phyloP scores from a whole-genome alignment of 2,113 vertebrate genomes.

The Micromys minutus region DNA sequence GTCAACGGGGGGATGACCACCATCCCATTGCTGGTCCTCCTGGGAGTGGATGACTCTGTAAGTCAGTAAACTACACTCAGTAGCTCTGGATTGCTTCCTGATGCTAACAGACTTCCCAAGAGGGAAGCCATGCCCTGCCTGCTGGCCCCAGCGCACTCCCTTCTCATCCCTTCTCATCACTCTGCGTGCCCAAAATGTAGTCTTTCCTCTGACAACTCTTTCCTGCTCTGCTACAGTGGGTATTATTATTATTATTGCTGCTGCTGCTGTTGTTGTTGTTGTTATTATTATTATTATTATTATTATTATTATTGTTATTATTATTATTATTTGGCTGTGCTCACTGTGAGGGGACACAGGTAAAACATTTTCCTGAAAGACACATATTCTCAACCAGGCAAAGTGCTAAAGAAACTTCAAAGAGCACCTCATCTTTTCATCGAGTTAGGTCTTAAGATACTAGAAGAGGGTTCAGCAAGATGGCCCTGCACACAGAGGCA shows the following conservation, averaged over 20 bases:
- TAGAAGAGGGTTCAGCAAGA: not conserved
- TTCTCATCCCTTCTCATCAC: not conserved
- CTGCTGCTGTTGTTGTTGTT: no score
- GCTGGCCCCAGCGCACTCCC: not conserved
- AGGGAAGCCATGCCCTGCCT: not conserved
- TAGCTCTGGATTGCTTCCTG: not conserved
- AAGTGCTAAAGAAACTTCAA: not conserved
- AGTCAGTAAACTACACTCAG: not conserved
- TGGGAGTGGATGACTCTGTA: constrained; percentile 93
- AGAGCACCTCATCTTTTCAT: not conserved
- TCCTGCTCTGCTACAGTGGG: not conserved
- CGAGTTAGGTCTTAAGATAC: not conserved
- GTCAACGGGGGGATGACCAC: constrained; percentile 96
- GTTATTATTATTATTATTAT: no score
- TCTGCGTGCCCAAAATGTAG: not conserved
- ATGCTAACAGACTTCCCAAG: not conserved
- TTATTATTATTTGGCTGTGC: not conserved
- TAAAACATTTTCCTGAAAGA: not conserved
- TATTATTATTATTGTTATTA: no score
- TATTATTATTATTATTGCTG: no score
- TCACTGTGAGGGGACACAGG: not conserved
- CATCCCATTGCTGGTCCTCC: constrained; percentile 94
- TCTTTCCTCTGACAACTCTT: not conserved
- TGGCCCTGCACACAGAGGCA: not conserved
- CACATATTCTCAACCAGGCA: not conserved